Conservation (phyloP, 1,140 invertebrate genomes). For the Eriocheir sinensis region DNA sequence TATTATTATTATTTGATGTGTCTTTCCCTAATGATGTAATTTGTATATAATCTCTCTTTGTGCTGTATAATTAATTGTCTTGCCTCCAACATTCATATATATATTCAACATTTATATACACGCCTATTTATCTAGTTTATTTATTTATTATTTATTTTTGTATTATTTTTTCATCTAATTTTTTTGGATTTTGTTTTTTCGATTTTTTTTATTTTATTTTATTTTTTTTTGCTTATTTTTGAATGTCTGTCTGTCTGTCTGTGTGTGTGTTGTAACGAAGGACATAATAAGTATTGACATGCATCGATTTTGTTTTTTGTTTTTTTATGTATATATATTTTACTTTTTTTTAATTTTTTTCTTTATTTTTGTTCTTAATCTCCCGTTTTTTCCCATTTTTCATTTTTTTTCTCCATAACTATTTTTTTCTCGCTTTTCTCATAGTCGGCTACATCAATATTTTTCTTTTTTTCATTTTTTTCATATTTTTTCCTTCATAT, state of each 20-base stretch:
- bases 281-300: background rate
- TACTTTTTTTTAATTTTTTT: constrained; percentile 42
- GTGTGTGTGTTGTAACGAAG: too few relatives aligned
- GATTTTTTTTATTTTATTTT: constrained; percentile 30
- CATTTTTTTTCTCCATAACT: background rate
- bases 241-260: background rate
- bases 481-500: too few relatives aligned
- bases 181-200: constrained; percentile 44
- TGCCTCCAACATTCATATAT: constrained; percentile 8
- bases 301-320: background rate
- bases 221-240: background rate
- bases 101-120: background rate
- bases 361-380: constrained; percentile 40
- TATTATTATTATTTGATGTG: too few relatives aligned
- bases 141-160: constrained; percentile 50
- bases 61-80: too few relatives aligned
- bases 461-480: background rate
- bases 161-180: constrained; percentile 14
- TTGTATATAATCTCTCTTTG: too few relatives aligned
- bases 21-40: too few relatives aligned
- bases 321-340: constrained; percentile 26
- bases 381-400: constrained; percentile 32
- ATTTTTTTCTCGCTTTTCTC: background rate
- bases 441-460: background rate
- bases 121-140: background rate